Base-by-base conservation (phyloP, 2,888 invertebrate genomes). In the Candidula unifasciata region DNA sequence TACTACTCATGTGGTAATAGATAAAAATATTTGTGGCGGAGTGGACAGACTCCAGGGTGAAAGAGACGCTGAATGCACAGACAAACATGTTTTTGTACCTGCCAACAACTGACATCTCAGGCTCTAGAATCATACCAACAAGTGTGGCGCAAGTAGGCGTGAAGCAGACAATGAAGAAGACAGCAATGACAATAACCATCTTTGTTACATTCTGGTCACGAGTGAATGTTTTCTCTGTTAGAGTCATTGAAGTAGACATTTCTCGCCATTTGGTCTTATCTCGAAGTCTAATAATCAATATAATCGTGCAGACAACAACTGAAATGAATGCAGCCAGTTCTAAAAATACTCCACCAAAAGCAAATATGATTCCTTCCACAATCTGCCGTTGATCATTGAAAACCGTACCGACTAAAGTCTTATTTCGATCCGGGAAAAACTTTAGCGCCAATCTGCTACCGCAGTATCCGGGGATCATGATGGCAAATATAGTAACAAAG, bases 261-360 rank as follows among this genome's bases (percentile, higher is more conserved):
- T 30, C 33, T 33, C 78, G 78, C 78, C 78, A 78, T 60, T 57
- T 78, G 1, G 78, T 3, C 35, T 78, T 57, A 3, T 21, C 33
- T 37, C 60, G 60, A n/a, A 78, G 64, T 60, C 60, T 78, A 24
- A 78, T 3, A 78, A 78, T 35, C n/a, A 78, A 37, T 33, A 64
- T 64, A 13, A 78, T 6, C 30, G 78, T 78, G 21, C 60, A 78
- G 1, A 30, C 1, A 1, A 33, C 24, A 21, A 78, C 78, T 2
- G 57, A 16, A 18, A 78, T 18, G n/a, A 78, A 78, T 2, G 78
- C 57, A 8, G 24, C 21, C 3, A 78, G 33, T 13, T n/a, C 30
- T 2, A 78, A 0, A 21, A 71, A 21, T 18, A 71, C 37, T 8
- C 37, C 37, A 21, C 35, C 33, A 3, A 64, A 24, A 16, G 33